Evolutionary conservation across 2,797 vertebrate genomes (phyloP).

Genomic region (Caiman crocodilus): DNA sequence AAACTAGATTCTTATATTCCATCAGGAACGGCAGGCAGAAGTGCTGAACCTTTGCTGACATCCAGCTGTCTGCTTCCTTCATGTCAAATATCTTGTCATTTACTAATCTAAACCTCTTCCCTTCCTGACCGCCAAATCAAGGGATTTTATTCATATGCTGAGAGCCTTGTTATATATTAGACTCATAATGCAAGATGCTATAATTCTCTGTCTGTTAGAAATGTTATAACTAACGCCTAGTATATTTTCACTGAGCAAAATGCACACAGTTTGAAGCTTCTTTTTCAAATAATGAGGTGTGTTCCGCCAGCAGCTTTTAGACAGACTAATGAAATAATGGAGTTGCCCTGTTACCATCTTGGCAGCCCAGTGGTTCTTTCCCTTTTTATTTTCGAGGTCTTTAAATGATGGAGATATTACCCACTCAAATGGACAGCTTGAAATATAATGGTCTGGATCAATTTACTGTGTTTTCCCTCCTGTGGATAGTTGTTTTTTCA

Average conservation of each 20-base stretch:
- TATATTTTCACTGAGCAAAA: neutral
- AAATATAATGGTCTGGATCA: neutral
- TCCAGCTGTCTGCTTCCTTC: neutral
- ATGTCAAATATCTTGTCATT: neutral
- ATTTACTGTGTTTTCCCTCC: neutral
- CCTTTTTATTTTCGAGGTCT: neutral
- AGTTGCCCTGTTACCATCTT: neutral
- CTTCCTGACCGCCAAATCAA: neutral
- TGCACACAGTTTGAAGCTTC: neutral
- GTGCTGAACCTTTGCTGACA: neutral
- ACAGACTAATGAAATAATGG: neutral
- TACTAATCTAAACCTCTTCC: neutral
- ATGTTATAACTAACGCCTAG: neutral
- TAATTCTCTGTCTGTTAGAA: neutral
- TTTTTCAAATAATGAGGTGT: neutral
- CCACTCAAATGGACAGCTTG: neutral
- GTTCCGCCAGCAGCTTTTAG: neutral
- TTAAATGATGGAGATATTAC: neutral
- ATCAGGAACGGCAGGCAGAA: neutral
- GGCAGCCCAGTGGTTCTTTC: neutral
- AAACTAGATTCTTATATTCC: constrained; percentile 12
- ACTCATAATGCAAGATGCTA: neutral
- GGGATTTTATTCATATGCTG: neutral
- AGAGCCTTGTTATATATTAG: neutral
- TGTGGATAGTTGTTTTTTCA: neutral